Percentiles rank a stretch among this genome's conserved stretches.
Conservation (phyloP, 2,797 vertebrate species). For the Rhabdophis nuchalis region DNA sequence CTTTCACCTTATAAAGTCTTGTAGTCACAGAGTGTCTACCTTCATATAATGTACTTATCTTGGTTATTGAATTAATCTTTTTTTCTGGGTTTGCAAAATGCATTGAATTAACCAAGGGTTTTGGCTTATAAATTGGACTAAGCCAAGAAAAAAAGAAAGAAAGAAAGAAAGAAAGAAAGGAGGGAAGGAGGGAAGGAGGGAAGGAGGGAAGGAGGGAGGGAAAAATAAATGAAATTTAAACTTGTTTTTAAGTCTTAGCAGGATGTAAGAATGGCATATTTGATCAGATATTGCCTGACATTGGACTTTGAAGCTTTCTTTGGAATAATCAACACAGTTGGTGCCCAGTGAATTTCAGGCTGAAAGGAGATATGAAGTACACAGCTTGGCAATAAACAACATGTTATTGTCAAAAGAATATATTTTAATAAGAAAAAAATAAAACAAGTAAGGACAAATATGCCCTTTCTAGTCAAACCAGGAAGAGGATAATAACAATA, state of each 20-base stretch:
- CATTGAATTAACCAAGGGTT: not conserved
- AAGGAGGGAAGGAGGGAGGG: fast-evolving
- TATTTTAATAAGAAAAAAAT: not conserved
- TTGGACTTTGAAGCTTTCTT: not conserved
- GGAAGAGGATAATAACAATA: not conserved
- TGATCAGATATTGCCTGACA: not conserved
- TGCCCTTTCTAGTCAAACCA: not conserved
- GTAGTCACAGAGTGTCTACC: not conserved
- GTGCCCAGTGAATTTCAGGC: not conserved
- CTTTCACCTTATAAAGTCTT: not conserved
- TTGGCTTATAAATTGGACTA: not conserved
- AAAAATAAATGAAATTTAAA: not conserved
- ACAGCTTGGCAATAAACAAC: not conserved
- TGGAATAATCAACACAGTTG: not conserved
- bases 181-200: fast-evolving
- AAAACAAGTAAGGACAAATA: not conserved
- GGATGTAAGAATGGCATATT: not conserved
- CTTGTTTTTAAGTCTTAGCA: not conserved
- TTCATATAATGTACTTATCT: not conserved
- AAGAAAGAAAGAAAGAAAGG: not conserved
- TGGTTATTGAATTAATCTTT: not conserved
- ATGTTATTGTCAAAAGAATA: not conserved
- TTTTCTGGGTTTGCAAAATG: not conserved
- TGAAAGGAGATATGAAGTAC: not conserved
- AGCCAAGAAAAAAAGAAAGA: not conserved